Conservation (phyloP, 2,113 vertebrate genomes). For the Mus spicilegus region DNA sequence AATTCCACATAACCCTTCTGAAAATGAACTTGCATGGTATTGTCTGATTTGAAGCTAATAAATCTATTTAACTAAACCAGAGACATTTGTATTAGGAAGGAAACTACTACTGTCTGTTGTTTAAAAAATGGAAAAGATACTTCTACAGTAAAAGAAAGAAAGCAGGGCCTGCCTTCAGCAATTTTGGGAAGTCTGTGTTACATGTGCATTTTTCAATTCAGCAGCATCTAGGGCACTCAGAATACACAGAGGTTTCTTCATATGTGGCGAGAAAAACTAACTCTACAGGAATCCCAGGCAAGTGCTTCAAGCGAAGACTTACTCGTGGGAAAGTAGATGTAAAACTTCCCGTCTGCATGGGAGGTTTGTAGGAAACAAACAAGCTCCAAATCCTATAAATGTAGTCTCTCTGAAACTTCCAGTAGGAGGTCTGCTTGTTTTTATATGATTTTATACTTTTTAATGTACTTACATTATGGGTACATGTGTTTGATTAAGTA, state of each 20-base stretch:
- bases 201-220: neutral
- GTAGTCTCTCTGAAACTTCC: neutral
- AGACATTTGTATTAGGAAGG: no score
- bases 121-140: neutral
- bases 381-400: neutral
- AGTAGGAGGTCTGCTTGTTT: neutral
- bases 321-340: neutral
- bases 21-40: slow-evolving; percentile 20
- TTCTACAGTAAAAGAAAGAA: neutral
- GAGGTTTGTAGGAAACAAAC: neutral
- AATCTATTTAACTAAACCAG: slow-evolving; percentile 41
- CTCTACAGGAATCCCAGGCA: neutral
- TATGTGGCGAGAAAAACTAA: no score
- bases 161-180: no score
- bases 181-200: neutral
- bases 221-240: neutral
- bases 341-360: neutral
- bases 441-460: neutral
- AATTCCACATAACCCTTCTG: neutral
- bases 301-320: neutral
- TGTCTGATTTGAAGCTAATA: slow-evolving; percentile 33
- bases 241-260: neutral
- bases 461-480: neutral
- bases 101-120: neutral
- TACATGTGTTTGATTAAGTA: neutral